Evolutionary conservation across 2,888 invertebrate species (phyloP).

Genomic region (Nasonia oneida): DNA sequence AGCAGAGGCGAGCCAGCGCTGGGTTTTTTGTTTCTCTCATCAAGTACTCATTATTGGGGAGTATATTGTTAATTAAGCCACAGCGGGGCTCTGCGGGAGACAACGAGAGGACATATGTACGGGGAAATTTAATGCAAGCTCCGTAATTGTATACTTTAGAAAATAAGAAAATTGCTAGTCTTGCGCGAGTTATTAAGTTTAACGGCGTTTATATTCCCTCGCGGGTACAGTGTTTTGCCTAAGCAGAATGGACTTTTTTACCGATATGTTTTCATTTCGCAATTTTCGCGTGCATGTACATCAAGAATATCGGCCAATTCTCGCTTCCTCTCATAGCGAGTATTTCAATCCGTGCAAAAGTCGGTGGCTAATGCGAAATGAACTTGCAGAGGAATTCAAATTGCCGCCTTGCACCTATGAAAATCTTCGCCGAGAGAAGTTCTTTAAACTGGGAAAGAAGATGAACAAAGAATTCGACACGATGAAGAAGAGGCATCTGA

Average conservation of each 20-base stretch:
- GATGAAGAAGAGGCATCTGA: conserved; percentile 83
- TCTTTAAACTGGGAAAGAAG: conserved; percentile 83
- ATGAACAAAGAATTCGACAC: conserved; percentile 84
- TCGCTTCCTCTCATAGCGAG: no score
- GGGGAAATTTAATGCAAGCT: background rate
- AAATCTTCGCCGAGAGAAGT: conserved; percentile 80
- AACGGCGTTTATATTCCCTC: background rate
- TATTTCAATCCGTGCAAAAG: background rate
- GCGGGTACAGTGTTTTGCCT: background rate
- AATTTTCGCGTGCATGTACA: background rate
- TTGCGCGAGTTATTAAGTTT: conserved; percentile 4
- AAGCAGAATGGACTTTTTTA: background rate
- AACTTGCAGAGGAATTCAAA: conserved; percentile 70
- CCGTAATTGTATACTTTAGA: conserved; percentile 10
- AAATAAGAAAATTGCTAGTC: conserved; percentile 21
- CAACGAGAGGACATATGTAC: background rate
- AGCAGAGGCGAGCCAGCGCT: background rate
- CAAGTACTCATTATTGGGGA: conserved; percentile 22
- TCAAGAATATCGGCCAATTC: background rate
- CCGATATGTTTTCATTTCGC: background rate
- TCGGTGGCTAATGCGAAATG: background rate
- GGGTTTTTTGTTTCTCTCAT: conserved; percentile 18
- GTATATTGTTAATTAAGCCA: conserved; percentile 42
- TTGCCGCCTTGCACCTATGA: conserved; percentile 80
- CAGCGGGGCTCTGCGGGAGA: background rate